Evolutionary conservation across 2,888 invertebrate species (phyloP), one percentile per base, ranked within the genome.

Genomic region (Ganaspis brasiliensis): DNA sequence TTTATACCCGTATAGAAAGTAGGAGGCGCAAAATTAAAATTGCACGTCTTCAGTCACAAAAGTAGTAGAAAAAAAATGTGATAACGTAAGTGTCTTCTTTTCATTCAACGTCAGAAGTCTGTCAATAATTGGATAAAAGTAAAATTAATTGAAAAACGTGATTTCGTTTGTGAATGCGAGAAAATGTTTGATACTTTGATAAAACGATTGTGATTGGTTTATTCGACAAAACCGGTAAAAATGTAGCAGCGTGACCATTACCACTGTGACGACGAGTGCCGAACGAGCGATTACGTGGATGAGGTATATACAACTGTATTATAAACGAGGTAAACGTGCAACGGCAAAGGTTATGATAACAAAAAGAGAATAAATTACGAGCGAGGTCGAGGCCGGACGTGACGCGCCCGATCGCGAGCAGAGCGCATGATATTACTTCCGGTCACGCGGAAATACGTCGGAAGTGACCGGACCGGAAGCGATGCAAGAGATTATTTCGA

Each of bases 181-280:
- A 67, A 67, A 24, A 21, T n/a, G 45, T n/a, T 67, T 67, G 24
- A 40, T 67, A n/a, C 40, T 67, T 21, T 40, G 40, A 67, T 67
- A 24, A 24, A 12, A 40, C 40, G 40, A 40, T 67, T 67, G 40
- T 67, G 63, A 37, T 67, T 67, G 45, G 35, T 45, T 40, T 14
- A 40, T 40, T 45, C 21, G 24, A 10, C 21, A 67, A 45, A 67
- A 45, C 14, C 45, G n/a, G 24, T 45, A 16, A 26, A 67, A 67
- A 67, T 67, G 14, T 45, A 40, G 14, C 63, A 67, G 8, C 8
- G 24, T 26, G 24, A 45, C 10, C 45, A 67, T 26, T 40, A 67
- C 67, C 63, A 67, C 45, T 49, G 31, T 57, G 40, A 77, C 59
- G 59, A 72, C 77, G 67, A 74, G 79, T 79, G 77, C 79, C 79